These are phyloP conservation scores for Alouatta palliata DNA, from an alignment of 2,113 vertebrate genomes.

Conservation along the genomic window DNA sequence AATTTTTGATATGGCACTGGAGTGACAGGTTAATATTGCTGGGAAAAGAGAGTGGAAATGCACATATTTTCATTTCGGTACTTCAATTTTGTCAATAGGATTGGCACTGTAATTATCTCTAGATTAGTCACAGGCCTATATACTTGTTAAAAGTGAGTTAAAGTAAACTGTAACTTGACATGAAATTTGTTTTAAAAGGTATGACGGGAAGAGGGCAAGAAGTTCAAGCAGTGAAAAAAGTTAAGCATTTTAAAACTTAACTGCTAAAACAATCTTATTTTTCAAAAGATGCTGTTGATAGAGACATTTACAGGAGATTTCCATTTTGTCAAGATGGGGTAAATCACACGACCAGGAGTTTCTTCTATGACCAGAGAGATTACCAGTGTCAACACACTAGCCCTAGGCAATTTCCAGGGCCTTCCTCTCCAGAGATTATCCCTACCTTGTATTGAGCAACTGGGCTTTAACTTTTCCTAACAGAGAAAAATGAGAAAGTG, in stretches of 20 bases:
- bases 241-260: constrained; percentile 51
- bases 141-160: constrained; percentile 52
- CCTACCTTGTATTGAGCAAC: neutral
- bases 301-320: neutral
- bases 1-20: constrained; percentile 39
- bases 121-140: constrained; percentile 67
- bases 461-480: neutral
- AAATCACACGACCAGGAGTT: neutral
- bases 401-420: neutral
- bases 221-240: constrained; percentile 49
- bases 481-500: neutral
- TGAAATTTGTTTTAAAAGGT: constrained; percentile 68
- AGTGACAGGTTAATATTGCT: constrained; percentile 49
- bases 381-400: neutral
- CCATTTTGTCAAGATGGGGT: neutral
- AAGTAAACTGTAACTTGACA: constrained; percentile 66
- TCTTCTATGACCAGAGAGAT: neutral
- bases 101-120: constrained; percentile 70
- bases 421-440: neutral
- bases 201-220: neutral
- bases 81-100: constrained; percentile 68
- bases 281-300: neutral
- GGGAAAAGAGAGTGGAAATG: constrained; percentile 25
- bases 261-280: constrained; percentile 40
- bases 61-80: constrained; percentile 47